These are phyloP conservation scores for Diadumene lineata DNA, from an alignment of 92 coral and sea anemone genomes.

Conservation along the genomic window DNA sequence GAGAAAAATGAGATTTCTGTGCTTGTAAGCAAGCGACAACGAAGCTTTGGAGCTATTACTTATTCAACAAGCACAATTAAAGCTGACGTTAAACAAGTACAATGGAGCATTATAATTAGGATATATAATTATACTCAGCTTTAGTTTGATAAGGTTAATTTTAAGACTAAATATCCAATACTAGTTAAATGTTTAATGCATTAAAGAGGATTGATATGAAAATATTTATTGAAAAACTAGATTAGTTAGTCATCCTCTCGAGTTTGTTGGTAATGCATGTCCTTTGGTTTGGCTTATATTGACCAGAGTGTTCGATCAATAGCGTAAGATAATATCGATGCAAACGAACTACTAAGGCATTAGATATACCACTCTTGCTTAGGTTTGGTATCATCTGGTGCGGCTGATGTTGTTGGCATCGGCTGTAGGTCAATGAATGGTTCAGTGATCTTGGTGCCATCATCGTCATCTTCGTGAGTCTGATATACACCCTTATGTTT, in stretches of 20 bases:
- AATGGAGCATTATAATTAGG: not conserved
- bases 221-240: conserved; percentile 5
- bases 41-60: no score
- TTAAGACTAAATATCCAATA: not conserved
- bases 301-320: not conserved
- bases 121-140: not conserved
- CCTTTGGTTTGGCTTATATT: not conserved
- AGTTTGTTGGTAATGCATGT: not conserved
- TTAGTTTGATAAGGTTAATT: not conserved
- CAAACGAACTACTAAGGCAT: not conserved
- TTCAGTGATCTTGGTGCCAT: conserved; percentile 42
- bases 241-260: not conserved
- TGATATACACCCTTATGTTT: conserved; percentile 92
- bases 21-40: no score
- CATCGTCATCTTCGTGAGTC: conserved; percentile 82
- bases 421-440: conserved; percentile 74
- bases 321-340: not conserved
- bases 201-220: not conserved
- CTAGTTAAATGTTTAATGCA: not conserved
- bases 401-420: conserved; percentile 31
- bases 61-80: no score
- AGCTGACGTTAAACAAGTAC: not conserved
- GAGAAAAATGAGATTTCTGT: no score
- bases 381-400: conserved; percentile 54
- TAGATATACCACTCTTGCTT: conserved; percentile 89